Base-by-base conservation (phyloP, 2,888 invertebrate species). In the Arrhopalites spinosus region DNA sequence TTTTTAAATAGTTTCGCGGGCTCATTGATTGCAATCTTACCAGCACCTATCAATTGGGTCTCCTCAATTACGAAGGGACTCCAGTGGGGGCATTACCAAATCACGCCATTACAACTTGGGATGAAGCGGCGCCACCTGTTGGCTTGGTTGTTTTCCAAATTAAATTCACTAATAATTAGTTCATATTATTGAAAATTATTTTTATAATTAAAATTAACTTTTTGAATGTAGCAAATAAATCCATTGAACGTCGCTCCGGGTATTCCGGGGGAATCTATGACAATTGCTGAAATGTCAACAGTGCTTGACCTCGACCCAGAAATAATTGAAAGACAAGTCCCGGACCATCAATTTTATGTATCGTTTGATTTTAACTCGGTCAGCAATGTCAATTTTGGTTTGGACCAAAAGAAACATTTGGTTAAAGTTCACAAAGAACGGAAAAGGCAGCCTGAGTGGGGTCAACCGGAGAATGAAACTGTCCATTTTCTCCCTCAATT, bases 321-420 rank as follows among this genome's bases (percentile, higher is more conserved):
- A 25, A 59, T 59, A 2, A 88, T 68, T 87, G 88, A 53, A 88
- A 89, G 78, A 88, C 88, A 77, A 87, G 89, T 11, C 90, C 23
- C 94, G 0, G 94, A 95, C 83, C 90, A 91, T 83, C 91, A 92
- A 84, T 93, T 94, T 86, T 95, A 91, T 84, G 87, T 96, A 15
- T 91, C 92, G 0, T 95, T 94, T 81, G 95, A 96, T 84, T 95
- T 95, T 86, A 93, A 95, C 83, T 88, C 89, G 17, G 91, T 93
- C 81, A 90, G 94, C 84, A 94, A 95, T 85, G 90, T 91, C 0
- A 90, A 92, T 80, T 95, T 91, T 84, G 50, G 50, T 3, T 5
- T 84, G 89, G 90, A 66, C 88, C 90, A 1, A 89, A 90, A 23
- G 36, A 36, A 3, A 36, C 36, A 36, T 36, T 36, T 36, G 5